These are phyloP conservation scores for Lycorma delicatula DNA, from an alignment of 1,140 invertebrate genomes.

Conservation along the genomic window DNA sequence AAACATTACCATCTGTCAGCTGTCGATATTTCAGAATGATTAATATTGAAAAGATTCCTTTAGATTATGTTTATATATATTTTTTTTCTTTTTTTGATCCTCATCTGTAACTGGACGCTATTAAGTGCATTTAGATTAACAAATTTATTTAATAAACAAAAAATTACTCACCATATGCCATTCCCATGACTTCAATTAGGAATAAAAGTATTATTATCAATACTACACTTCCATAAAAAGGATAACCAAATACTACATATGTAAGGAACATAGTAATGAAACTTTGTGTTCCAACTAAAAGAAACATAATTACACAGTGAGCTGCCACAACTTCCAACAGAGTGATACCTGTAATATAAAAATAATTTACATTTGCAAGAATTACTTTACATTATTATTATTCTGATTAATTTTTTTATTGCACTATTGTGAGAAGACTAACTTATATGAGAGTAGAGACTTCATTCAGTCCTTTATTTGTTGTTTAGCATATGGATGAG, in stretches of 20 bases:
- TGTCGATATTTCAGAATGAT: no score
- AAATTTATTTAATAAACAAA: no score
- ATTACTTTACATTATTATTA: background rate
- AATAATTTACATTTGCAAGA: no score
- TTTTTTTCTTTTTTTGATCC: no score
- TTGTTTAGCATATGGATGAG: no score
- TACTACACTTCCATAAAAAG: constrained; percentile 40
- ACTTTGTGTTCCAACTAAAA: constrained; percentile 64
- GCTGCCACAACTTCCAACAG: constrained; percentile 72
- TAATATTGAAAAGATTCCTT: no score
- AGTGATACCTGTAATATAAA: constrained; percentile 52
- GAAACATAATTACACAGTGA: constrained; percentile 74
- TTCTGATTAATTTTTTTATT: background rate
- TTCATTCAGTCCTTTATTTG: no score
- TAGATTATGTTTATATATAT: no score
- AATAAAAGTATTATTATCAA: constrained; percentile 41
- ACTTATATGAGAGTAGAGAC: no score
- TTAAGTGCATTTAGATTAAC: no score
- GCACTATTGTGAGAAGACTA: background rate
- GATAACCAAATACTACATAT: constrained; percentile 26
- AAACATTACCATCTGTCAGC: no score
- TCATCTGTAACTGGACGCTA: no score
- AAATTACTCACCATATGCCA: constrained; percentile 43
- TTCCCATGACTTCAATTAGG: constrained; percentile 44
- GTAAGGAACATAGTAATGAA: constrained; percentile 6